Base-by-base conservation (phyloP, 2,797 vertebrate genomes). In the Oryzias dopingdopingensis region DNA sequence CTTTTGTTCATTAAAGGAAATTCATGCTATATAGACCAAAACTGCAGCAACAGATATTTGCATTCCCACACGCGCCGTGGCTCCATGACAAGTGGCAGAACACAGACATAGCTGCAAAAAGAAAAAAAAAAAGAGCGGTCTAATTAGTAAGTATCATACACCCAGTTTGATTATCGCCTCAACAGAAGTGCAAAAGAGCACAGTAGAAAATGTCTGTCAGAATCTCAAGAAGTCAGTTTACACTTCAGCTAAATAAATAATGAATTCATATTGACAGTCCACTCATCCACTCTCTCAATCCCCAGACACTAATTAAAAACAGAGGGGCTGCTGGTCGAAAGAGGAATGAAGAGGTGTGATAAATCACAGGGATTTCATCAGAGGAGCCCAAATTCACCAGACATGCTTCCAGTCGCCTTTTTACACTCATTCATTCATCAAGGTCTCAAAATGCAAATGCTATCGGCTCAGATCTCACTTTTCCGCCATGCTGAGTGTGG, bases 301-400 rank as follows among this genome's bases (percentile, higher is more conserved):
- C 88, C 91, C 82, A 82, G 89, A 88, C 86, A 84, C 90, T 90
- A 92, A 93, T 92, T 92, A 92, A 92, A 87, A 82, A 81, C 82
- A 83, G 80, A 85, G 83, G 74, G 75, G 72, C 74, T 83, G 82
- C 80, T 62, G 74, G 65, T 71, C 63, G 54, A 70, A 26, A 43
- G 53, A 51, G 26, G 41, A 63, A 59, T 5, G 18, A 62, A 45
- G 80, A 77, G 65, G 79, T 78, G 79, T 82, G 80, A 75, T 74
- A 79, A 80, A 89, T 89, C 83, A 86, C 77, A 80, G 59, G 58
- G 62, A 84, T 83, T 85, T 86, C 59, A 81, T 74, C 72, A 65
- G 72, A 84, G 54, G 71, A 73, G 74, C 83, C 77, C 57, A 77
- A 81, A 87, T 84, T 79, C 76, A 70, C 64, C 74, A 81, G 84